phyloP scores from a whole-genome alignment of 2,888 invertebrate species.

The Andricus quercusramuli region DNA sequence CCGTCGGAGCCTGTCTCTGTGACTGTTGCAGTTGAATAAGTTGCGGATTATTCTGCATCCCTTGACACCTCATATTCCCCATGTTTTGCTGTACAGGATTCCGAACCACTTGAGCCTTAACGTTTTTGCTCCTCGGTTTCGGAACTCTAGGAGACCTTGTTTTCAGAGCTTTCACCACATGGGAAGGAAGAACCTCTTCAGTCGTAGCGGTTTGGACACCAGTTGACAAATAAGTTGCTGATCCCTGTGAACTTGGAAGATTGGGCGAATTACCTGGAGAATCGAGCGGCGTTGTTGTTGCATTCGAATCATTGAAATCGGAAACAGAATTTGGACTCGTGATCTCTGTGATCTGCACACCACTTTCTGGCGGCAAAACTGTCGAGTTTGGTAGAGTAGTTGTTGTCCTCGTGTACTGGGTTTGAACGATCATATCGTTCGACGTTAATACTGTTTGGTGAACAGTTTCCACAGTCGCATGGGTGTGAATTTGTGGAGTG shows the following conservation, averaged over 20 bases:
- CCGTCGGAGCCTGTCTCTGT: slow-evolving; percentile 82
- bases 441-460: slow-evolving; percentile 76
- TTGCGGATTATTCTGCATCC: slow-evolving; percentile 78
- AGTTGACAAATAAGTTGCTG: slow-evolving; percentile 53
- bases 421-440: slow-evolving; percentile 75
- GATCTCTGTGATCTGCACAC: slow-evolving; percentile 73
- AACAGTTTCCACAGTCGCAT: slow-evolving; percentile 74
- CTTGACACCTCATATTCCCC: slow-evolving; percentile 66
- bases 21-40: slow-evolving; percentile 82
- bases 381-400: slow-evolving; percentile 73
- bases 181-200: slow-evolving; percentile 54
- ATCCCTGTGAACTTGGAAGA: slow-evolving; percentile 63
- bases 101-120: slow-evolving; percentile 64
- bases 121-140: slow-evolving; percentile 64
- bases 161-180: slow-evolving; percentile 6
- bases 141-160: slow-evolving; percentile 60
- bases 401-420: slow-evolving; percentile 74
- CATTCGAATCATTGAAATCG: slow-evolving; percentile 55
- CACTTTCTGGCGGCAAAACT: slow-evolving; percentile 69
- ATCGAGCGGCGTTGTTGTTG: slow-evolving; percentile 46
- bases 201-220: slow-evolving; percentile 57
- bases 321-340: slow-evolving; percentile 65
- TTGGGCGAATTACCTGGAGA: slow-evolving; percentile 45
- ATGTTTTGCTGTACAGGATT: slow-evolving; percentile 63
- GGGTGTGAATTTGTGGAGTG: slow-evolving; percentile 73